Base-by-base conservation (phyloP, 2,888 invertebrate genomes). In the Leptinotarsa juncta region DNA sequence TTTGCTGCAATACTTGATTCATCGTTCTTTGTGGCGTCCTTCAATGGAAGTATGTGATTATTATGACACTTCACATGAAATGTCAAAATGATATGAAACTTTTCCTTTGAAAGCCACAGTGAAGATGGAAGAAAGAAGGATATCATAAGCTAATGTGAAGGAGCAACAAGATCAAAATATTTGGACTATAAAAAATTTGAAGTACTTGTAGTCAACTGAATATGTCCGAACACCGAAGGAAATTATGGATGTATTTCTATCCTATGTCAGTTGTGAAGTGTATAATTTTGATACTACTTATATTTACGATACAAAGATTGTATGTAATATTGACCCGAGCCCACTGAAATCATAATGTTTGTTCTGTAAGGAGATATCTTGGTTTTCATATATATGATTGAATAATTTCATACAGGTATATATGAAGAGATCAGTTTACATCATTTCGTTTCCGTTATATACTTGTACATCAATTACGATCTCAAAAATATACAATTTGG, bases 201-300 rank as follows among this genome's bases (percentile, higher is more conserved):
- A 10, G 42, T 16, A 20, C 23, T 26, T 15, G 26, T 3, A 60
- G 18, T 23, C 4, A 23, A 26, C 20, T 26, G 15, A 60, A 60
- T 26, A 53, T 60, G 60, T 4, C 10, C 0, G 60, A 23, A 60
- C 20, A 53, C 12, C 26, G 32, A 1, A 62, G n/a, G 32, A 62
- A n/a, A 62, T 62, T 62, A 32, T 62, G 42, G 32, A 42, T 16
- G 42, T 42, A 62, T 62, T 10, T 62, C 12, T 7, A 32, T 62
- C 62, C 62, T n/a, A 62, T 10, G 42, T 62, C 62, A 32, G 42
- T 62, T 62, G 62, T 62, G 42, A 62, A 62, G n/a, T 62, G 32
- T 62, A 4, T 62, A 2, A 32, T 62, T 26, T 32, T 62, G 42
- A 62, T 62, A 16, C 62, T 62, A 16, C 32, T 62, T 16, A 62